Conservation (phyloP, 2,888 invertebrate genomes). For the Plebejus anna region DNA sequence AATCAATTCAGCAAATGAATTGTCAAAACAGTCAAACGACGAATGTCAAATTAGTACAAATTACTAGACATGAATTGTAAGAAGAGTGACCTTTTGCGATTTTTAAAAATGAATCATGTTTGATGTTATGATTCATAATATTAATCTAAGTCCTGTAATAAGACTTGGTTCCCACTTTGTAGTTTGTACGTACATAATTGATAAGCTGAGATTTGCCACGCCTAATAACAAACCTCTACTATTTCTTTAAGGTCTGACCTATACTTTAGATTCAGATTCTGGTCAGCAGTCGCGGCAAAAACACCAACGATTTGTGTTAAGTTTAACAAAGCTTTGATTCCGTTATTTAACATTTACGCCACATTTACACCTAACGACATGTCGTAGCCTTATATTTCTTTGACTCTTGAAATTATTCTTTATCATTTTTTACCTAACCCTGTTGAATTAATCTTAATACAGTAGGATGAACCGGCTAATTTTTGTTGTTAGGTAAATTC, state of each 20-base stretch:
- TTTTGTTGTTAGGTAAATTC: too few species aligned
- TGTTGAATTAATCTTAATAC: not conserved
- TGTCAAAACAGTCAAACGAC: too few species aligned
- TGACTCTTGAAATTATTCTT: too few species aligned
- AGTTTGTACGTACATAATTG: not conserved
- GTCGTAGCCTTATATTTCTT: not conserved
- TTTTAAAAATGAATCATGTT: too few species aligned
- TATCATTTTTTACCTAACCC: not conserved
- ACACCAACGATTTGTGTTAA: slow-evolving; percentile 19
- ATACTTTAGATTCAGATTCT: not conserved
- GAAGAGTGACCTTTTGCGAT: too few species aligned
- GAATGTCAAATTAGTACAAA: too few species aligned
- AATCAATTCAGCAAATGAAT: too few species aligned
- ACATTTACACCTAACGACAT: not conserved
- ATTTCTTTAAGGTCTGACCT: not conserved
- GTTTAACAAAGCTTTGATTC: slow-evolving; percentile 11
- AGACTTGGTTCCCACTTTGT: too few species aligned
- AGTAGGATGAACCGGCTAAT: too few species aligned
- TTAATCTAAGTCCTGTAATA: too few species aligned
- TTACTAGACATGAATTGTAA: too few species aligned
- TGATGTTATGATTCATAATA: too few species aligned
- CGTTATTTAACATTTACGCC: slow-evolving; percentile 1
- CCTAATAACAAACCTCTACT: not conserved
- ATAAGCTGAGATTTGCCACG: not conserved
- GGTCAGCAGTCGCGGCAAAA: slow-evolving; percentile 10